Conservation (phyloP, 1,140 invertebrate genomes). For the Ladona fulva region DNA sequence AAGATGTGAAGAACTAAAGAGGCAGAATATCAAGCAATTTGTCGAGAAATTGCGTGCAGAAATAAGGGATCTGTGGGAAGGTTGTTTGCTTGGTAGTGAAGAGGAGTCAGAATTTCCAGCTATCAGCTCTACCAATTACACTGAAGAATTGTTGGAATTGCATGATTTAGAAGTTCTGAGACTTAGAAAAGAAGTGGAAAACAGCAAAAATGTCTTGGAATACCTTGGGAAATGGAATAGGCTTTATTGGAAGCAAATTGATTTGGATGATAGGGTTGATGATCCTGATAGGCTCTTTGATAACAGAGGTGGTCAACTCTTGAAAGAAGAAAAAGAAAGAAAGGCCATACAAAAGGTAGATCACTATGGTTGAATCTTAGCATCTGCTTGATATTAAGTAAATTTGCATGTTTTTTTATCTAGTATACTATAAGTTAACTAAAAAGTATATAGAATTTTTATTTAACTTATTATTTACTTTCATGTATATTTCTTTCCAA, state of each 20-base stretch:
- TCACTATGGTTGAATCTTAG: neutral
- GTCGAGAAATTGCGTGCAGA: constrained; percentile 57
- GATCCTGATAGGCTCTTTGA: constrained; percentile 66
- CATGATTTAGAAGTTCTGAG: constrained; percentile 65
- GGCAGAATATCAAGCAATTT: constrained; percentile 57
- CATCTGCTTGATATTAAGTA: neutral
- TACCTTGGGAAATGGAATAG: constrained; percentile 50
- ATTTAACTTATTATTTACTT: no score
- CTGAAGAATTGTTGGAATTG: constrained; percentile 60
- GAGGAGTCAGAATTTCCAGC: constrained; percentile 52
- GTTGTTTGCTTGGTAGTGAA: constrained; percentile 51
- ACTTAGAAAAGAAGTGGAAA: constrained; percentile 54
- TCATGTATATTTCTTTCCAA: no score
- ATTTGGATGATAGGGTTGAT: constrained; percentile 57
- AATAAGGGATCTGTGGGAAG: constrained; percentile 59
- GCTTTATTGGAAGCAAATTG: constrained; percentile 56
- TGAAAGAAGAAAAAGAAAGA: constrained; percentile 73
- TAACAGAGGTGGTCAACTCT: constrained; percentile 71
- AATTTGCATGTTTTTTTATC: neutral
- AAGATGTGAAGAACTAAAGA: constrained; percentile 50
- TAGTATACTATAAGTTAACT: no score
- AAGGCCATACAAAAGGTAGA: constrained; percentile 58
- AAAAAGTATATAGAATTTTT: no score
- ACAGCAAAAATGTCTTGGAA: constrained; percentile 53
- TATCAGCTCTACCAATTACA: constrained; percentile 51